phyloP scores from a whole-genome alignment of 37 sponge, comb jelly and placozoan genomes.

The Chondrilla cf. caribensis region DNA sequence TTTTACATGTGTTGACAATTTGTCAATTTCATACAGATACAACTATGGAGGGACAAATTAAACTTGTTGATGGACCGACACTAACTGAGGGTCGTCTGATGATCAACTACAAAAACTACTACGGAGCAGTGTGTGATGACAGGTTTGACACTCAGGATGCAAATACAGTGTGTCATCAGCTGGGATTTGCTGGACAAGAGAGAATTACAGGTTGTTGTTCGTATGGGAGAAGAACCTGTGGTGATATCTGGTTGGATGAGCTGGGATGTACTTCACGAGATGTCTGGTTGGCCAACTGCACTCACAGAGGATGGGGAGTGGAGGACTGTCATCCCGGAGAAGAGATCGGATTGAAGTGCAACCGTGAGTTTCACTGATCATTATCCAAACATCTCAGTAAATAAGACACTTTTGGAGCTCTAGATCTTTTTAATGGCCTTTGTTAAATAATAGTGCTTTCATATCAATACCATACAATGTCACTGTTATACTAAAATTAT shows the following conservation, averaged over 20 bases:
- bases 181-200: slow-evolving; percentile 16
- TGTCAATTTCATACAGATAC: not conserved
- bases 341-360: slow-evolving; percentile 4
- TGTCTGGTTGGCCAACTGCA: slow-evolving; percentile 17
- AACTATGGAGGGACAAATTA: not conserved
- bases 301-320: slow-evolving; percentile 20
- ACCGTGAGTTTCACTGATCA: too few relatives aligned
- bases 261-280: not conserved
- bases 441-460: too few relatives aligned
- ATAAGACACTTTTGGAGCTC: too few relatives aligned
- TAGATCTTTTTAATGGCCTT: too few relatives aligned
- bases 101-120: not conserved
- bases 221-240: not conserved
- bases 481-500: too few relatives aligned
- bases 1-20: not conserved
- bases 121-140: slow-evolving; percentile 11
- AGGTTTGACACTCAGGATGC: not conserved
- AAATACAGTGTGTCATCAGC: slow-evolving; percentile 1
- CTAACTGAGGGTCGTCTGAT: not conserved
- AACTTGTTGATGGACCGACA: not conserved
- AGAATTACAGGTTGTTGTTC: not conserved
- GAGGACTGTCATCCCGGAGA: slow-evolving; percentile 7
- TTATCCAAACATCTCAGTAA: too few relatives aligned
- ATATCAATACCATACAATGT: too few relatives aligned
- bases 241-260: slow-evolving; percentile 12